Evolutionary conservation across 2,797 vertebrate genomes (phyloP).

Genomic region (Arctocebus calabarensis): DNA sequence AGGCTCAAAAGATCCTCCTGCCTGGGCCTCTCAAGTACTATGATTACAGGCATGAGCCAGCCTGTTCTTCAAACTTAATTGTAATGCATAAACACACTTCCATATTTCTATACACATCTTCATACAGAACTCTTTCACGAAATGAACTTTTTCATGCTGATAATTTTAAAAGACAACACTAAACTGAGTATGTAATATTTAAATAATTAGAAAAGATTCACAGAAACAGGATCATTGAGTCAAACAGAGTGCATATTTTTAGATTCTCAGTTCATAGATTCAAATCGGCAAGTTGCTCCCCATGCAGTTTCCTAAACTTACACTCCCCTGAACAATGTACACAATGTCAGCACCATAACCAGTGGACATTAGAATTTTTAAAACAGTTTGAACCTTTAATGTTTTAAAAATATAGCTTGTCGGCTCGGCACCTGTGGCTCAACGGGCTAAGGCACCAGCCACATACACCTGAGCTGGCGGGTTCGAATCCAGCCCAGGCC

Average conservation of each 20-base stretch:
- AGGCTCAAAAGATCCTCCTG: too few relatives aligned
- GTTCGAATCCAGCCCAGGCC: too few relatives aligned
- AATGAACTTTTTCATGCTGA: background rate
- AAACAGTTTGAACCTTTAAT: background rate
- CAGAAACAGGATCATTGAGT: slow-evolving; percentile 2
- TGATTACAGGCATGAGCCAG: too few relatives aligned
- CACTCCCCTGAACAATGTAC: background rate
- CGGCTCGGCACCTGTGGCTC: too few relatives aligned
- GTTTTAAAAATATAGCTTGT: background rate
- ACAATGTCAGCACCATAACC: background rate
- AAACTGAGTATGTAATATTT: background rate
- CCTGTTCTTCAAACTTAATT: slow-evolving; percentile 15
- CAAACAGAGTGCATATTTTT: slow-evolving; percentile 42
- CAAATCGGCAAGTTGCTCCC: background rate
- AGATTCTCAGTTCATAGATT: slow-evolving; percentile 3
- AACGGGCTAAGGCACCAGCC: too few relatives aligned
- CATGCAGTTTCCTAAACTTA: background rate
- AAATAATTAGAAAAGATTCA: background rate
- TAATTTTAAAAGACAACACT: slow-evolving; percentile 24
- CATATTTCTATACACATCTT: slow-evolving; percentile 17
- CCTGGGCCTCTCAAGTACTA: too few relatives aligned
- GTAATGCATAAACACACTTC: slow-evolving; percentile 19
- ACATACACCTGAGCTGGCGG: too few relatives aligned
- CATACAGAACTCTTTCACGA: background rate
- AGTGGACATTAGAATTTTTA: background rate